Evolutionary conservation across 2,797 vertebrate genomes (phyloP).

Genomic region (Lycodopsis pacificus): DNA sequence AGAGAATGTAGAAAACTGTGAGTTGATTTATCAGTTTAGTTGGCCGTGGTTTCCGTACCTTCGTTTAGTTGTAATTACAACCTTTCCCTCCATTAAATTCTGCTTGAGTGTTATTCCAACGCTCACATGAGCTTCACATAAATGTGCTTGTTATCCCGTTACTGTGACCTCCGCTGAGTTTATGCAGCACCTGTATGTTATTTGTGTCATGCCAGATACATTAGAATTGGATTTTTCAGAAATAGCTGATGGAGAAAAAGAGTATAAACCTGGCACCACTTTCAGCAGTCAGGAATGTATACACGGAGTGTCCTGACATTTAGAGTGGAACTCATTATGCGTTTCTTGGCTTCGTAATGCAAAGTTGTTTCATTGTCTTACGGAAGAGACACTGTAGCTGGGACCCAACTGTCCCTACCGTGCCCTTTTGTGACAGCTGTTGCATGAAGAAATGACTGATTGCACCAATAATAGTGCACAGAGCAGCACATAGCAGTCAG

Average conservation of each 20-base stretch:
- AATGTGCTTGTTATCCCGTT: neutral
- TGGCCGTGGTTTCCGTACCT: neutral
- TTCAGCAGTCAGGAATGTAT: slow-evolving; percentile 54
- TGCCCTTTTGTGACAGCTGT: slow-evolving; percentile 49
- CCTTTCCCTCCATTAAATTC: neutral
- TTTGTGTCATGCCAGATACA: slow-evolving; percentile 14
- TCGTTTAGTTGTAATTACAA: neutral
- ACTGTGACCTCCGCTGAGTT: slow-evolving; percentile 20
- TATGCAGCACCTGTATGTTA: slow-evolving; percentile 1
- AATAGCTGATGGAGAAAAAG: slow-evolving; percentile 30
- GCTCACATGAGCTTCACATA: neutral
- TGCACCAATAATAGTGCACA: slow-evolving; percentile 47
- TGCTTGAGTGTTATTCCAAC: neutral
- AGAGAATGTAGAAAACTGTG: neutral
- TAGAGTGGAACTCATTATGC: slow-evolving; percentile 38
- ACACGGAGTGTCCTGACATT: slow-evolving; percentile 57
- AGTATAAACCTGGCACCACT: slow-evolving; percentile 50
- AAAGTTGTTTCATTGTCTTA: slow-evolving; percentile 35
- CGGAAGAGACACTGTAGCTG: slow-evolving; percentile 25
- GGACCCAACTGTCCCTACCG: slow-evolving; percentile 50
- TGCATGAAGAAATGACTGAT: slow-evolving; percentile 55
- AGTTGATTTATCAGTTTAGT: neutral
- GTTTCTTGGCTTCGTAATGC: slow-evolving; percentile 55
- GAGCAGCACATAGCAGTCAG: slow-evolving; percentile 25
- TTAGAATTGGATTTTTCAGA: slow-evolving; percentile 16